Percentiles rank a stretch among this genome's conserved stretches.
phyloP scores from a whole-genome alignment of 2,113 vertebrate genomes.

The Desmodus rotundus region DNA sequence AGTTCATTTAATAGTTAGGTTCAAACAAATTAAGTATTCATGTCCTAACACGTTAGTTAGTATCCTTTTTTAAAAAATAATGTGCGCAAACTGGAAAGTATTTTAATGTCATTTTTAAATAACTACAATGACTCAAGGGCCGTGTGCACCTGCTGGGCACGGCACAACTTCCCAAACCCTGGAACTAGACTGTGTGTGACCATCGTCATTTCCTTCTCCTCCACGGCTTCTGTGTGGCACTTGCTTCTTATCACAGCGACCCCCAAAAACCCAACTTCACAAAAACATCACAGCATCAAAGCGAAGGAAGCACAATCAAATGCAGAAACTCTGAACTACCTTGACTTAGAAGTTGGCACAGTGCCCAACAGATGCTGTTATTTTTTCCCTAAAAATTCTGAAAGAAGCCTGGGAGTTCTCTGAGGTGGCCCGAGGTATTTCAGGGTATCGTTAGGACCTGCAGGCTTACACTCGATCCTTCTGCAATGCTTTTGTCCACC shows the following conservation, averaged over 20 bases:
- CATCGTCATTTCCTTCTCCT: neutral
- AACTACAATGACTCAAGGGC: neutral
- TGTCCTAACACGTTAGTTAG: neutral
- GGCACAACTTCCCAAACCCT: neutral
- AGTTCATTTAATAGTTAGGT: neutral
- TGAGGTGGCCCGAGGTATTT: neutral
- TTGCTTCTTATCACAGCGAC: neutral
- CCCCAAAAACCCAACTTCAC: neutral
- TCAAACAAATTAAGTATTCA: neutral
- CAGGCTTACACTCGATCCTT: neutral
- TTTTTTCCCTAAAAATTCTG: neutral
- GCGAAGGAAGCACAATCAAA: neutral
- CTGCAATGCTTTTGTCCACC: neutral
- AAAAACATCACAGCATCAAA: neutral
- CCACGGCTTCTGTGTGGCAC: neutral
- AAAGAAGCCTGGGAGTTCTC: neutral
- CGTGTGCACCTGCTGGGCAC: neutral
- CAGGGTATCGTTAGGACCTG: neutral
- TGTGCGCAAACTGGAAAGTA: neutral
- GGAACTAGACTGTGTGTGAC: neutral
- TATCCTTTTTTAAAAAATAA: neutral
- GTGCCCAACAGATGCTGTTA: neutral
- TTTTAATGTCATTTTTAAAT: neutral
- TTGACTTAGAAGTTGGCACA: neutral
- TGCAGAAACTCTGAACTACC: neutral